phyloP scores from a whole-genome alignment of 2,888 invertebrate species.

The Salpingus planirostris region DNA sequence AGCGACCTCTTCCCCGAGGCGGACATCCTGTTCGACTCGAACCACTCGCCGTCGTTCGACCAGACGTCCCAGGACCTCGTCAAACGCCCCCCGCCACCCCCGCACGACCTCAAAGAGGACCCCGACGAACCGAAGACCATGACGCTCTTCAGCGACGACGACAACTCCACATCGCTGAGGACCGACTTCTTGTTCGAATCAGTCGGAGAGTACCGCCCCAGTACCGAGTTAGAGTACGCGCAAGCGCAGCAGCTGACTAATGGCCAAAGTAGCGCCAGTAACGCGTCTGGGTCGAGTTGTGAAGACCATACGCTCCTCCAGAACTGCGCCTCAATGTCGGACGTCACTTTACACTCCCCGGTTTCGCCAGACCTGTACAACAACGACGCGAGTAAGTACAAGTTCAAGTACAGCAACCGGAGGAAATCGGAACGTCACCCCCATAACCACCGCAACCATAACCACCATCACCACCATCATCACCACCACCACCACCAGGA shows the following conservation, averaged over 20 bases:
- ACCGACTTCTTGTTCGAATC: slow-evolving; percentile 39
- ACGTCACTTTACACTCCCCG: slow-evolving; percentile 40
- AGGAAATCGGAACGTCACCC: slow-evolving; percentile 32
- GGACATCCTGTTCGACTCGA: slow-evolving; percentile 61
- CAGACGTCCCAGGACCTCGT: slow-evolving; percentile 44
- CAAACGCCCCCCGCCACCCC: slow-evolving; percentile 15
- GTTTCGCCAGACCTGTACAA: slow-evolving; percentile 36
- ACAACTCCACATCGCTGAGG: slow-evolving; percentile 31
- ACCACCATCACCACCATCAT: no score
- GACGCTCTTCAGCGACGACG: slow-evolving; percentile 36
- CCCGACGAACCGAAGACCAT: slow-evolving; percentile 34
- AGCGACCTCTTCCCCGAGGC: slow-evolving; percentile 72
- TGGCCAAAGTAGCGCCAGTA: slow-evolving; percentile 29
- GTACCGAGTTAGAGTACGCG: slow-evolving; percentile 31
- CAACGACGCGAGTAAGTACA: slow-evolving; percentile 35
- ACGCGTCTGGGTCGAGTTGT: slow-evolving; percentile 31
- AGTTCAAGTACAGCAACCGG: slow-evolving; percentile 40
- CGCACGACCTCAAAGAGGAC: slow-evolving; percentile 26
- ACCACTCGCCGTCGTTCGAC: slow-evolving; percentile 60
- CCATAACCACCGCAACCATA: no score
- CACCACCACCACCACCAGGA: no score
- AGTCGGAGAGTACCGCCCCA: slow-evolving; percentile 34
- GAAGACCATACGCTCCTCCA: slow-evolving; percentile 38
- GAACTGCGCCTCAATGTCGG: slow-evolving; percentile 39
- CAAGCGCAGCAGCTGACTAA: slow-evolving; percentile 31